Conservation (phyloP, 1,140 invertebrate genomes). For the Zaprionus davidi region DNA sequence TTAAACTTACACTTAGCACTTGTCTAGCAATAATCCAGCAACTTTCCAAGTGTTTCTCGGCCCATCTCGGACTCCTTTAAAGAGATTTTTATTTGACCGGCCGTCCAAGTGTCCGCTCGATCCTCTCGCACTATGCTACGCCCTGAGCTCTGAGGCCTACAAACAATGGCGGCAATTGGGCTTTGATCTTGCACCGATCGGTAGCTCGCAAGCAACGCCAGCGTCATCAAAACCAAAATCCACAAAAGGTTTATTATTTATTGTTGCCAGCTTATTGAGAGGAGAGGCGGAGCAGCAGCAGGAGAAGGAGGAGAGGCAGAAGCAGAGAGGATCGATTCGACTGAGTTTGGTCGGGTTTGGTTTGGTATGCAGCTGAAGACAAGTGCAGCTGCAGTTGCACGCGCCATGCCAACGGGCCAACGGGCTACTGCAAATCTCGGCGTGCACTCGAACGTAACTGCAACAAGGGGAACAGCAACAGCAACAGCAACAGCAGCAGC, state of each 20-base stretch:
- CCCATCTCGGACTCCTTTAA: slow-evolving; percentile 15
- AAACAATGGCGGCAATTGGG: slow-evolving; percentile 71
- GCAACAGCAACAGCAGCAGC: slow-evolving; percentile 18
- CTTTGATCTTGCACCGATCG: slow-evolving; percentile 75
- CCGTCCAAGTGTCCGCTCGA: slow-evolving; percentile 8
- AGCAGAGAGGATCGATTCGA: background rate
- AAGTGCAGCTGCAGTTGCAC: slow-evolving; percentile 65
- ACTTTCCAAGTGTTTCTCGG: slow-evolving; percentile 57
- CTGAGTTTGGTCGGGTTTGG: background rate
- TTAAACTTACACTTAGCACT: slow-evolving; percentile 73
- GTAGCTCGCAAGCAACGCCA: slow-evolving; percentile 68
- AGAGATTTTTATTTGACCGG: slow-evolving; percentile 42
- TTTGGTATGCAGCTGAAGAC: slow-evolving; percentile 38
- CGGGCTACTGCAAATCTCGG: slow-evolving; percentile 67
- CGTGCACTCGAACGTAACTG: slow-evolving; percentile 56
- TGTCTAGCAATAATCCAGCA: slow-evolving; percentile 56
- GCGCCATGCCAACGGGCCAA: slow-evolving; percentile 41
- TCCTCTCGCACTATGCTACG: background rate
- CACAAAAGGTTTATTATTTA: slow-evolving; percentile 83
- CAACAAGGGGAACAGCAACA: slow-evolving; percentile 26
- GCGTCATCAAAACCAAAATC: slow-evolving; percentile 75
- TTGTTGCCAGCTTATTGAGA: slow-evolving; percentile 77
- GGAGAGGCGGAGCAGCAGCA: slow-evolving; percentile 19
- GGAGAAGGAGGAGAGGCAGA: background rate
- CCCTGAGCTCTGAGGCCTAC: slow-evolving; percentile 22